Base-by-base conservation (phyloP, 2,797 vertebrate genomes). In the Tolypeutes matacus region DNA sequence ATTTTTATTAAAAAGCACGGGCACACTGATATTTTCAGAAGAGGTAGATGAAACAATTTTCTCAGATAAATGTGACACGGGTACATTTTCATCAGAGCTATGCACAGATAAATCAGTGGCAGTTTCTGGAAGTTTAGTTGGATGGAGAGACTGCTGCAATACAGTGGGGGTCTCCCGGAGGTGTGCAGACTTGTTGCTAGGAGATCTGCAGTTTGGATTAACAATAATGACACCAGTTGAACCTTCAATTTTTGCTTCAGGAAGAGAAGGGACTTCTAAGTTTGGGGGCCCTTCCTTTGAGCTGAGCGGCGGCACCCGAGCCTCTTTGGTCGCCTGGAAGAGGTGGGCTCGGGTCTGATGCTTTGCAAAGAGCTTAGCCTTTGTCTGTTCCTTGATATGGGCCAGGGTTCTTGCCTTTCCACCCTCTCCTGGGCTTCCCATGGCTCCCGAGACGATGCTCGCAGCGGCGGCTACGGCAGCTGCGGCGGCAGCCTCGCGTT, bases 331-430 rank as follows among this genome's bases (percentile, higher is more conserved):
- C 76, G 93, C 97, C 96, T 98, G 98, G 92, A 98, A 98, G 96
- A 98, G 98, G 81, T 98, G 98, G 93, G 98, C 98, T 97, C 98
- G 98, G 39, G 98, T 98, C 95, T 99, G 98, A 96, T 99, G 98
- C 95, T 99, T 99, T 29, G 98, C 98, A 92, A 98, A 98, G 83
- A 99, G 98, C 95, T 99, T 99, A 77, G 98, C 98, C 96, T 99
- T 99, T 34, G 99, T 98, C 97, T 99, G 98, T 81, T 99, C 99
- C 97, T 99, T 99, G 98, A 99, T 98, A 58, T 99, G 98, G 58
- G 98, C 98, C 96, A 99, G 97, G 0, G 98, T 99, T 98, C 99
- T 98, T 1, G 98, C 98, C 97, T 99, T 99, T 67, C 98, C 98
- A 56, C 98, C 98, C 96, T 99, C 99, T 0, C 98, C 98, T 0